Evolutionary conservation across 2,888 invertebrate species (phyloP), one percentile per base, ranked within the genome.

Genomic region (Athalia rosae): DNA sequence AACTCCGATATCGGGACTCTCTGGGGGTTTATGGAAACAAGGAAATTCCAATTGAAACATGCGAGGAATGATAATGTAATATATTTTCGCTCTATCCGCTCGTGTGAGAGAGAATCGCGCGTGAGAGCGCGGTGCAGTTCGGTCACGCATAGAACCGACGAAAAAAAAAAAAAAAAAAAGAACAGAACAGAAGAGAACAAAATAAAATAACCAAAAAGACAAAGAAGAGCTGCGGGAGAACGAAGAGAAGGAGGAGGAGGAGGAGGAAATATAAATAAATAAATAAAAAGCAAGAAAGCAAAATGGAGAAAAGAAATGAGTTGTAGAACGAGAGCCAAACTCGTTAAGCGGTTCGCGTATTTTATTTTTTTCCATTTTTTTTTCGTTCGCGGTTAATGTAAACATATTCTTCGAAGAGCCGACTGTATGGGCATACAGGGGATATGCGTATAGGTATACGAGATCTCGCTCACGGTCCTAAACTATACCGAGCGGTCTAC

Each of bases 331-430:
- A 62, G 41, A 74, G 74, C 79, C 80, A 82, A 86, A 84, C 83
- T 85, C 86, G 86, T 86, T 86, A 84, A 86, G 85, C 85, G 82
- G 83, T 86, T 86, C 82, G 85, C 84, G 83, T 74, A 28, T 62
- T 61, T 74, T 74, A 74, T 74, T 74, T 74, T 74, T 74, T 74
- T 48, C 62, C 50, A 48, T 48, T 47, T 62, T 48, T 47, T 62
- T 61, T 74, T 74, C 43, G 83, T 85, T 85, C 81, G 81, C 79
- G 81, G 84, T 85, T 85, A 85, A 85, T 85, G 86, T 84, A 86
- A 86, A 86, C 85, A 86, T 85, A 84, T 86, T 85, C 85, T 83
- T 83, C 85, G 82, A 85, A 86, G 79, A 80, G 83, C 58, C 45
- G 28, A 13, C 43, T 71, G n/a, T n/a, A 58, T 71, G 28, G 28